Conservation (phyloP, 2,888 invertebrate species). For the Eucriotettix oculatus region DNA sequence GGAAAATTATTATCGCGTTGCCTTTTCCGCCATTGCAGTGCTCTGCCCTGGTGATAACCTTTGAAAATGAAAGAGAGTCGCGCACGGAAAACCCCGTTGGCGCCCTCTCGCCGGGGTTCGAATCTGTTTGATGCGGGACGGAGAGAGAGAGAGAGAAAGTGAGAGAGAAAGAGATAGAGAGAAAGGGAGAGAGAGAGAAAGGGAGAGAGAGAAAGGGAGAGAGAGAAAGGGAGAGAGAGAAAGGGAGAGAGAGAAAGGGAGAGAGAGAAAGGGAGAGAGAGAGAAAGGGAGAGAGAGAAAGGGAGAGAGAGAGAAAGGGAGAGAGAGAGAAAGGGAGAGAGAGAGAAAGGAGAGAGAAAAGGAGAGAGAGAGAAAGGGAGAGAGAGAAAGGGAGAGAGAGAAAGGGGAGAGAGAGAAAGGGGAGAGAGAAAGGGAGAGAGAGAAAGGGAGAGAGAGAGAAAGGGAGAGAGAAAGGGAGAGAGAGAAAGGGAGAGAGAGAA, state of each 20-base stretch:
- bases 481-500: neutral
- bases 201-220: neutral
- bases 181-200: slow-evolving; percentile 4
- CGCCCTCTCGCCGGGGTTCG: slow-evolving; percentile 5
- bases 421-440: slow-evolving; percentile 1
- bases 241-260: slow-evolving; percentile 9
- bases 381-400: slow-evolving; percentile 12
- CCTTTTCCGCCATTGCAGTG: too few species aligned
- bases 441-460: neutral
- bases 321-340: slow-evolving; percentile 1
- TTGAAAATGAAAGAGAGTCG: too few species aligned
- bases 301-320: neutral
- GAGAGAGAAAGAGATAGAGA: too few species aligned
- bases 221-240: slow-evolving; percentile 1
- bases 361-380: slow-evolving; percentile 11
- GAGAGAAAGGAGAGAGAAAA: neutral
- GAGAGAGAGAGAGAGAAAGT: too few species aligned
- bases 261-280: slow-evolving; percentile 17
- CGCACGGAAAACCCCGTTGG: too few species aligned
- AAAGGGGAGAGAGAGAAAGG: neutral
- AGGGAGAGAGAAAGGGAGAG: slow-evolving; percentile 1
- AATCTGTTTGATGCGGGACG: slow-evolving; percentile 2
- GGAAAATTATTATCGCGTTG: too few species aligned
- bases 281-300: slow-evolving; percentile 17
- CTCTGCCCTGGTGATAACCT: too few species aligned